phyloP scores from a whole-genome alignment of 2,888 invertebrate species.

The Amiota minor region DNA sequence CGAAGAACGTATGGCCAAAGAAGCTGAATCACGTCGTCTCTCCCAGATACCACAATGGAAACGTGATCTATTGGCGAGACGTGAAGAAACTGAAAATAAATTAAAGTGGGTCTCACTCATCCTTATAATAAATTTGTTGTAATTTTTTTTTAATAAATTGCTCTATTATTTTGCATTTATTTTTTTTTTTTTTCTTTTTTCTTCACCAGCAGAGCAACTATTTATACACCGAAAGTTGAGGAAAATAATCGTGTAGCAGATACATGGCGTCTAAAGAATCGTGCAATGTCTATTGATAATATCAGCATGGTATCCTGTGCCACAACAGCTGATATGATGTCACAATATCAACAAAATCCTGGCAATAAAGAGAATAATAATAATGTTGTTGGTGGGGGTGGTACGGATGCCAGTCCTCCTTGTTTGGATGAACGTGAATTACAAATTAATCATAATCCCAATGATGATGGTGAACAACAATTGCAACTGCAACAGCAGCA shows the following conservation, averaged over 20 bases:
- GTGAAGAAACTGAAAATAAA: slow-evolving; percentile 85
- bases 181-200: too few species aligned
- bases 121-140: too few species aligned
- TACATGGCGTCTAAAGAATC: slow-evolving; percentile 74
- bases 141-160: background rate
- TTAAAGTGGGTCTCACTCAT: slow-evolving; percentile 77
- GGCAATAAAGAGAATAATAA: slow-evolving; percentile 64
- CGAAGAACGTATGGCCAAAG: slow-evolving; percentile 87
- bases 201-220: slow-evolving; percentile 74
- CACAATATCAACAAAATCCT: slow-evolving; percentile 71
- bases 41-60: slow-evolving; percentile 96
- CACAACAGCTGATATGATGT: slow-evolving; percentile 60
- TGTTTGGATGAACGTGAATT: slow-evolving; percentile 30
- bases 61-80: slow-evolving; percentile 87
- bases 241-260: slow-evolving; percentile 75
- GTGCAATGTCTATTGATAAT: slow-evolving; percentile 80
- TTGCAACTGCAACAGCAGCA: background rate
- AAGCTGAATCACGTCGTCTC: slow-evolving; percentile 88
- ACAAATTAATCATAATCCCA: slow-evolving; percentile 35
- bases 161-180: background rate
- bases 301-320: slow-evolving; percentile 74
- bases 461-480: slow-evolving; percentile 32
- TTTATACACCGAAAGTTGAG: slow-evolving; percentile 82
- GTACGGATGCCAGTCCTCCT: slow-evolving; percentile 13
- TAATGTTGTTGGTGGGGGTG: slow-evolving; percentile 31